phyloP scores from a whole-genome alignment of 2,888 invertebrate species.

The Iphiclides podalirius region DNA sequence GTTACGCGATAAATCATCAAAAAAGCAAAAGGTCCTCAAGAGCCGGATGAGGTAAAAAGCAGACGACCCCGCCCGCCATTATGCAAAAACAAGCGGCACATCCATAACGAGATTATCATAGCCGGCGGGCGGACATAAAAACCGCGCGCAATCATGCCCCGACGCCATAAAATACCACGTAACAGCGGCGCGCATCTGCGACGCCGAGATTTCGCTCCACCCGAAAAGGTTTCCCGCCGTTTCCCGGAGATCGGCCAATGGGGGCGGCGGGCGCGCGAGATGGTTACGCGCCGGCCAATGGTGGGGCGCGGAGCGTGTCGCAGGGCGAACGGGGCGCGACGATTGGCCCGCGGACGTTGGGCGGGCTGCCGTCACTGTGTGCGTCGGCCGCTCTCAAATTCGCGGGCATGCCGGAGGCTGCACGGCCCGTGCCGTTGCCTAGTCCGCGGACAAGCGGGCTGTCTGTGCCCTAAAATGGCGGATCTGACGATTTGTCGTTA shows the following conservation, averaged over 20 bases:
- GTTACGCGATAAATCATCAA: conserved; percentile 26
- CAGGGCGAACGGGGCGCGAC: conserved; percentile 55
- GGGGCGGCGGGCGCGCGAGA: conserved; percentile 46
- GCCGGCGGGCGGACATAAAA: conserved; percentile 56
- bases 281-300: conserved; percentile 65
- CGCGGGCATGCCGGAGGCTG: conserved; percentile 50
- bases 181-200: conserved; percentile 44
- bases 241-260: conserved; percentile 23
- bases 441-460: conserved; percentile 31
- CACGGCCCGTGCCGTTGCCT: conserved; percentile 28
- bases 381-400: conserved; percentile 53
- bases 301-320: conserved; percentile 46
- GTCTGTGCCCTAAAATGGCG: conserved; percentile 29
- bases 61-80: conserved; percentile 46
- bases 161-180: conserved; percentile 57
- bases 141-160: conserved; percentile 50
- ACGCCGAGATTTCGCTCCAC: conserved; percentile 53
- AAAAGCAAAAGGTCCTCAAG: conserved; percentile 21
- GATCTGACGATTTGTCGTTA: not conserved
- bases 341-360: conserved; percentile 60
- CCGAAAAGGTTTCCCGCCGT: conserved; percentile 67
- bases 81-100: conserved; percentile 60
- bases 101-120: conserved; percentile 74
- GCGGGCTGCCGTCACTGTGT: conserved; percentile 50
- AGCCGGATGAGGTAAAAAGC: conserved; percentile 27